Conservation (phyloP, 2,113 vertebrate species). For the Probosciger aterrimus region DNA sequence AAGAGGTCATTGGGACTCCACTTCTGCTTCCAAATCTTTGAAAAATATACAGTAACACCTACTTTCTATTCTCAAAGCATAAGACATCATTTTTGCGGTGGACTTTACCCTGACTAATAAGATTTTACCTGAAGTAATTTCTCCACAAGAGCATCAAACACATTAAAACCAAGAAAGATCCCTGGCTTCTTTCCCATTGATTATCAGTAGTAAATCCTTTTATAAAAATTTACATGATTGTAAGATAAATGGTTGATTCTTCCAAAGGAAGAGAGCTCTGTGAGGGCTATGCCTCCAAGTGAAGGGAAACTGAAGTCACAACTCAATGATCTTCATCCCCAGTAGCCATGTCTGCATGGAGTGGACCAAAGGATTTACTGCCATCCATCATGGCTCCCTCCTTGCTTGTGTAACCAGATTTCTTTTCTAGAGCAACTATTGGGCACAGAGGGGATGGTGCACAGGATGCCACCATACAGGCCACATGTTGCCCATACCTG, state of each 20-base stretch:
- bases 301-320: not conserved
- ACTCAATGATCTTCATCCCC: not conserved
- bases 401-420: not conserved
- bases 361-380: not conserved
- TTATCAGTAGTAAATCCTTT: not conserved
- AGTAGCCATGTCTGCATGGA: no score
- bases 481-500: fast-evolving
- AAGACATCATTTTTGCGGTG: not conserved
- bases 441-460: not conserved
- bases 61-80: not conserved
- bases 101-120: not conserved
- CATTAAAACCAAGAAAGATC: not conserved
- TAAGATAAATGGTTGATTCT: not conserved
- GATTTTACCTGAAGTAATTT: not conserved
- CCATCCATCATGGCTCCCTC: not conserved
- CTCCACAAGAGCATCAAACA: not conserved
- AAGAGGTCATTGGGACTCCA: not conserved
- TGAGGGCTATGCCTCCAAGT: not conserved
- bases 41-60: not conserved
- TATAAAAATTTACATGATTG: not conserved
- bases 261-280: not conserved
- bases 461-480: not conserved
- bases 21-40: not conserved
- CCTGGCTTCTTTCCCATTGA: not conserved
- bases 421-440: not conserved